A percentile compares a stretch with the other conserved stretches of the same genome.
Conservation (phyloP, 2,113 vertebrate species). For the Erpornis zantholeuca region DNA sequence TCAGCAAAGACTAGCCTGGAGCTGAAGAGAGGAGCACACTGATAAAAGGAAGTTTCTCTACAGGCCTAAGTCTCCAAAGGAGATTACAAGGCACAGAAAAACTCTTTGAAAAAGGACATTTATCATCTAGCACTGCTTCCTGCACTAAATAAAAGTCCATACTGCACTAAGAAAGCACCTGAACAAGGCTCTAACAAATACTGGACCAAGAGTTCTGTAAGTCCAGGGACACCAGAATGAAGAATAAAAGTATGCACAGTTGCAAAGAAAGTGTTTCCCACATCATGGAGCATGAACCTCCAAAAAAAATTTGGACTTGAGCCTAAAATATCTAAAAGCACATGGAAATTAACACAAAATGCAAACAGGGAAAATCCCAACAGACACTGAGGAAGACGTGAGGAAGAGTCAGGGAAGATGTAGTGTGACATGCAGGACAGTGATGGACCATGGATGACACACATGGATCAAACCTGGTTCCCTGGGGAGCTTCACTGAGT, state of each 20-base stretch:
- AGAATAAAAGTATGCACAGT: background rate
- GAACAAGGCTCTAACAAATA: background rate
- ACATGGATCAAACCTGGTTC: background rate
- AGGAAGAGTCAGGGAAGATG: background rate
- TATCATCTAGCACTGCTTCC: background rate
- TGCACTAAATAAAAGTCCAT: background rate
- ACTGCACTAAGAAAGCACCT: background rate
- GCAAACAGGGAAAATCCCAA: background rate
- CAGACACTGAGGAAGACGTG: background rate
- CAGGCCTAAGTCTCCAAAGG: background rate
- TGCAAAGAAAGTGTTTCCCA: rapidly evolving
- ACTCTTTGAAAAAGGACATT: background rate
- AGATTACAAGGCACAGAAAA: background rate
- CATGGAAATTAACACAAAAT: background rate
- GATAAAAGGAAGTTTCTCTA: background rate
- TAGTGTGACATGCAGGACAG: rapidly evolving
- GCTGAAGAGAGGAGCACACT: background rate
- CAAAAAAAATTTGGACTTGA: background rate
- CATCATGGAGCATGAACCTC: background rate
- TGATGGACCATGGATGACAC: background rate
- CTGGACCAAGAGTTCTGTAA: background rate
- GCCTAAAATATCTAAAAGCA: background rate
- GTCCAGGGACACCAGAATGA: background rate
- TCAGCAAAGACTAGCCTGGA: background rate
- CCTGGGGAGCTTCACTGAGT: background rate